Evolutionary conservation across 2,113 vertebrate genomes (phyloP), one percentile per base, ranked within the genome.

Genomic region (Camelus dromedarius): DNA sequence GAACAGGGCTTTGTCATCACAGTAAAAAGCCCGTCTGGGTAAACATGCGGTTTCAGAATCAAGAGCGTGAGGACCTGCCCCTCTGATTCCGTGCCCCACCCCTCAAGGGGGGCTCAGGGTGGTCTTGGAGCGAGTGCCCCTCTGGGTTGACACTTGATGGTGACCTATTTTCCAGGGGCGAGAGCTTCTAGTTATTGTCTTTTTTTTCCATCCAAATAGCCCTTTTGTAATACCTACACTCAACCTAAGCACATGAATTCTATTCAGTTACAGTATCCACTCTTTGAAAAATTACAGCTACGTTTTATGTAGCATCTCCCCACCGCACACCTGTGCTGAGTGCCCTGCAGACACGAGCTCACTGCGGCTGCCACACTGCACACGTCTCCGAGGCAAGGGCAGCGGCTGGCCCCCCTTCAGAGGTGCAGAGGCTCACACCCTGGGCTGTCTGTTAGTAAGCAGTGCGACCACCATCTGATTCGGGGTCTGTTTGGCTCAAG

Each of bases 341-440:
- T 9, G 32, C 22, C 70, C 42, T 56, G 46, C 35, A 3, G 0
- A 9, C 6, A 4, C 9, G 6, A 62, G n/a, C 32, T n/a, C 70
- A 3, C n/a, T 73, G 26, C 0, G 0, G 72, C 64, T 12, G 15
- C 35, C 35, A 56, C 10, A 4, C 38, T 42, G 38, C 38, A 5
- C 24, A 7, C 7, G 24, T 22, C 80, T 12, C 1, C 0, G 5
- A 18, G n/a, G 54, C 3, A 9, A 19, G 30, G 77, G 26, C 1
- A 6, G 30, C 79, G 58, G 38, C 4, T 26, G 35, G 32, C 30
- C 70, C 28, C 14, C 32, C n/a, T 28, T 48, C 52, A 32, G 32
- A 50, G 75, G 70, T 3, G 20, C 60, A 82, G 19, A 72, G 69
- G 60, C 56, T 28, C 0, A 4, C 0, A 5, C 16, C 10, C 22